phyloP scores from a whole-genome alignment of 2,113 vertebrate species.

The Tupaia tana region DNA sequence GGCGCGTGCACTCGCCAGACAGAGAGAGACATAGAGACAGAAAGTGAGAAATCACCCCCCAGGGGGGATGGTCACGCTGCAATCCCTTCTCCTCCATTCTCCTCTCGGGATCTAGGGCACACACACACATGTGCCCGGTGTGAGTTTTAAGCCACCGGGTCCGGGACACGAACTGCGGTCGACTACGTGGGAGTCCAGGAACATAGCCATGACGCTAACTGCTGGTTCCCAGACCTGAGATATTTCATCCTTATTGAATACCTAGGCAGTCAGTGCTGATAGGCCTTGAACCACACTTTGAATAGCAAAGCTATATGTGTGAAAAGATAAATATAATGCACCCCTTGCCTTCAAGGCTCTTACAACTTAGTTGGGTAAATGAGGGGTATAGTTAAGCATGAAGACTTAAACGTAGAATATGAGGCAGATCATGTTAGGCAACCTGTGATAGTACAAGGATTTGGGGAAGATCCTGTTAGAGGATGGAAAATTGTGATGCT shows the following conservation, averaged over 20 bases:
- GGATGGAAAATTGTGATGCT: neutral
- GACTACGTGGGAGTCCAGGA: too few species aligned
- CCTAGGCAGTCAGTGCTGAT: neutral
- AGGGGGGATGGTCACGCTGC: too few species aligned
- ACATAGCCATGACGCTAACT: too few species aligned
- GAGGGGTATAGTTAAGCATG: neutral
- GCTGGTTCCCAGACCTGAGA: too few species aligned
- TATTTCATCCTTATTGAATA: neutral
- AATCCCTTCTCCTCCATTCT: too few species aligned
- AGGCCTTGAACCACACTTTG: neutral
- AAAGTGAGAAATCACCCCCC: too few species aligned
- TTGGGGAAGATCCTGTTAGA: neutral
- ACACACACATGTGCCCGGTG: too few species aligned
- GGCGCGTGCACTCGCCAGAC: too few species aligned
- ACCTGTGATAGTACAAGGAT: neutral
- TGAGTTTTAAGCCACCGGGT: too few species aligned
- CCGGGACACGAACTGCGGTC: too few species aligned
- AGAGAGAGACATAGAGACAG: too few species aligned
- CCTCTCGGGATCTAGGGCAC: too few species aligned
- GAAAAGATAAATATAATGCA: neutral
- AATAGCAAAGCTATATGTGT: neutral
- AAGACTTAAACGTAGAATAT: neutral
- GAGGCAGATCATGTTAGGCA: neutral
- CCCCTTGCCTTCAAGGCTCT: neutral
- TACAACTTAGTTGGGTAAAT: neutral